Base-by-base conservation (phyloP, 1,140 invertebrate species). In the Drosophila burlai region DNA sequence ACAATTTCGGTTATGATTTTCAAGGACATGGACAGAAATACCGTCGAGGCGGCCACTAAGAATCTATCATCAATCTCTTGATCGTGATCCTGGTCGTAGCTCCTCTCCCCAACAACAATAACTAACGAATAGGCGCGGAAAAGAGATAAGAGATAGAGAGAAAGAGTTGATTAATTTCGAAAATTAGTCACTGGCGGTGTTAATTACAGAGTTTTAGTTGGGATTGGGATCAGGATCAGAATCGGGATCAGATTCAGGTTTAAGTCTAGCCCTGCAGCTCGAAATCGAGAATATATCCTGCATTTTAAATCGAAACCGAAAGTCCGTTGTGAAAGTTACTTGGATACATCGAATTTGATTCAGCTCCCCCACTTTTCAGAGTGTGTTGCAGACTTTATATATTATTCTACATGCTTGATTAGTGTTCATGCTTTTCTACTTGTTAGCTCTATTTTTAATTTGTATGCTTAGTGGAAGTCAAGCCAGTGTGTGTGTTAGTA, bases 1-100 rank as follows among this genome's bases (percentile, higher is more conserved):
- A 92, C 83, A 74, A 92, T 91, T 78, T 92, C 91, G 62, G 73
- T 92, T 71, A 92, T 91, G 75, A 92, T 92, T 91, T 83, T 91
- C 64, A 92, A 46, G 29, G 91, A 92, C 91, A 92, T 92, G 75
- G 91, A 92, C 36, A 92, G 83, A 82, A 92, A 92, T 57, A 92
- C 87, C 64, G 91, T 92, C n/a, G 91, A 92, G 69, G 91, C 91
- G 63, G 91, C 91, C 78, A 92, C 82, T 90, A 92, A 75, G 80
- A 92, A 92, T 91, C 91, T 92, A 86, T 76, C 75, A 63, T 92
- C 87, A 73, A 92, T 75, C 85, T 92, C 91, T 79, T 83, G 76
- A 79, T 92, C 90, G 78, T 73, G 68, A 66, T 87, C 80, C 61
- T 61, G 63, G 71, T 80, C 73, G 60, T 64, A 62, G 71, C 46